These are phyloP conservation scores for Philopotamus ludificatus DNA, from an alignment of 1,140 invertebrate species.

Conservation along the genomic window DNA sequence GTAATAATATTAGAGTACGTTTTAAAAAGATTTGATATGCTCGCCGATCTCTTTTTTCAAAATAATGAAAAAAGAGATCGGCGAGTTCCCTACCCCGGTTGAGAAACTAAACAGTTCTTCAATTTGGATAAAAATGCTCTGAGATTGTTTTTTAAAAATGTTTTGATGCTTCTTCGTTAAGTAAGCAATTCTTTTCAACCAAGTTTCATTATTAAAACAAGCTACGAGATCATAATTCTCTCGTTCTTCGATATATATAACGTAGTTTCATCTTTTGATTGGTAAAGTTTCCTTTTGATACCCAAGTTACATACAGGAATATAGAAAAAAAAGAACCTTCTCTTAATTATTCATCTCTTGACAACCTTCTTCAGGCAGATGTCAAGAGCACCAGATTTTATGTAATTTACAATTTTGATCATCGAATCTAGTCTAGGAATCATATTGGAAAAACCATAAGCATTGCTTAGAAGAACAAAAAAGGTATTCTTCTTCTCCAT, in stretches of 20 bases:
- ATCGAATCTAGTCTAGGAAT: neutral
- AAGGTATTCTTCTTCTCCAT: too few relatives aligned
- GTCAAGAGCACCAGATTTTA: neutral
- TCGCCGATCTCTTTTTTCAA: too few relatives aligned
- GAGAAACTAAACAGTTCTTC: too few relatives aligned
- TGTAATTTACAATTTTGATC: neutral
- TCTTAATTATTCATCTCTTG: neutral
- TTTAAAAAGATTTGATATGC: too few relatives aligned
- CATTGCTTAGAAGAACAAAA: too few relatives aligned
- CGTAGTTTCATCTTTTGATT: neutral
- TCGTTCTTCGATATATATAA: neutral
- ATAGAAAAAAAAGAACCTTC: neutral
- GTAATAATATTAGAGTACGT: too few relatives aligned
- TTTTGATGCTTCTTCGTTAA: too few relatives aligned
- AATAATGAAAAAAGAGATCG: too few relatives aligned
- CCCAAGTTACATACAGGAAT: neutral
- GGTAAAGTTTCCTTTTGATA: neutral
- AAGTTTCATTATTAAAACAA: neutral
- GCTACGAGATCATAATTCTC: neutral
- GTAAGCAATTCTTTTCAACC: neutral
- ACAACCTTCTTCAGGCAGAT: neutral
- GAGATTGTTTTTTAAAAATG: too few relatives aligned
- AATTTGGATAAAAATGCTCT: too few relatives aligned
- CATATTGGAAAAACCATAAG: too few relatives aligned
- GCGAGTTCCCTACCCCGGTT: too few relatives aligned